Evolutionary conservation across 2,113 vertebrate species (phyloP).

Genomic region (Carassius auratus): DNA sequence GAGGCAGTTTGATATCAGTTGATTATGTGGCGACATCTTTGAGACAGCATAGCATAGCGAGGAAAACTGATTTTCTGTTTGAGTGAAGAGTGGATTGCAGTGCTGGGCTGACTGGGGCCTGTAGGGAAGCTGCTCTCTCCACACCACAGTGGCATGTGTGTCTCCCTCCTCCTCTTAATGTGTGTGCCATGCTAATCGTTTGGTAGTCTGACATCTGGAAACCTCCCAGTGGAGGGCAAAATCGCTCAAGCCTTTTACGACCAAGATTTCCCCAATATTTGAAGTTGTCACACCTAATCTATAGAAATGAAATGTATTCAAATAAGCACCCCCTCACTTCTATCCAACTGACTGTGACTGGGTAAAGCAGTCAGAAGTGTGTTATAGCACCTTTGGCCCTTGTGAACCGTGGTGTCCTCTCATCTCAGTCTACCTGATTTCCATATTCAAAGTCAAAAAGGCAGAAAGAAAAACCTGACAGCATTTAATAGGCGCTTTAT

Average conservation of each 20-base stretch:
- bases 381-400: conserved; percentile 63
- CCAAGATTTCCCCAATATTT: conserved; percentile 64
- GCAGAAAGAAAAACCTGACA: conserved; percentile 43
- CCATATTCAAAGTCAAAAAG: conserved; percentile 58
- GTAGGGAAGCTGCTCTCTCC: conserved; percentile 43
- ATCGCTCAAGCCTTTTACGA: conserved; percentile 60
- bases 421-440: conserved; percentile 58
- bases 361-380: conserved; percentile 62
- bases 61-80: conserved; percentile 70
- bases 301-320: conserved; percentile 64
- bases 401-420: conserved; percentile 32
- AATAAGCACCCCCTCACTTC: conserved; percentile 49
- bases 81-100: conserved; percentile 54
- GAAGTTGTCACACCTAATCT: conserved; percentile 73
- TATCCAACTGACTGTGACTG: conserved; percentile 48
- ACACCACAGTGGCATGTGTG: conserved; percentile 61
- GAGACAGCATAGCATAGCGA: conserved; percentile 61
- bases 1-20: conserved; percentile 67
- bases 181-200: conserved; percentile 71
- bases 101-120: conserved; percentile 3
- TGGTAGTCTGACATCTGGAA: conserved; percentile 72
- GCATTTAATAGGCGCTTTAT: conserved; percentile 57
- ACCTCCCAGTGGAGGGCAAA: conserved; percentile 66
- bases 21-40: conserved; percentile 67
- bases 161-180: conserved; percentile 67